A percentile compares a stretch with the other conserved stretches of the same genome.
phyloP scores from a whole-genome alignment of 2,113 vertebrate species.

The Varanus komodoensis region DNA sequence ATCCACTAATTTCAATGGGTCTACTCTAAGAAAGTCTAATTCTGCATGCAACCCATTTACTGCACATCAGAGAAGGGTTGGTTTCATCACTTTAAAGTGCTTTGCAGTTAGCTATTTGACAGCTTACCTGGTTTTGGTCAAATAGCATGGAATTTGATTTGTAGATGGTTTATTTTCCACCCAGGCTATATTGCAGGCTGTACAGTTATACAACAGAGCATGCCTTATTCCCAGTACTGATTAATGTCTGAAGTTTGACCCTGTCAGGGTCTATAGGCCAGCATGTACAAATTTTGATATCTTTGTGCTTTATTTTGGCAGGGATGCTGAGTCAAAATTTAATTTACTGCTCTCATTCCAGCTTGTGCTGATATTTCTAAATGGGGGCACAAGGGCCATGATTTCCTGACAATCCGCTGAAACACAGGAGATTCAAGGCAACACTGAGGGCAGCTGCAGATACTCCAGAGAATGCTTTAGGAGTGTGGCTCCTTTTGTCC shows the following conservation, averaged over 20 bases:
- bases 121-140: not conserved
- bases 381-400: not conserved
- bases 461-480: not conserved
- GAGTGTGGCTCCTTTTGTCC: not conserved
- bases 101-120: not conserved
- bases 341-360: not conserved
- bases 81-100: not conserved
- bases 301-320: not conserved
- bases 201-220: not conserved
- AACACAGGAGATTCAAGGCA: not conserved
- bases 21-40: no score
- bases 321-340: constrained; percentile 11
- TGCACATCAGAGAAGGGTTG: no score
- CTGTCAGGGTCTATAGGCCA: not conserved
- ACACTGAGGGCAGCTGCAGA: not conserved
- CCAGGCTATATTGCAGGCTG: not conserved
- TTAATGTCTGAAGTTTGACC: not conserved
- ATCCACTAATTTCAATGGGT: no score
- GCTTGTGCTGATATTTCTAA: not conserved
- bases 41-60: not conserved
- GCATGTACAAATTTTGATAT: not conserved
- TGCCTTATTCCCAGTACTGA: not conserved
- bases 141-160: not conserved
- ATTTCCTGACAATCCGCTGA: not conserved
- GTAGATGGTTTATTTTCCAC: not conserved